Percentiles rank a stretch among this genome's conserved stretches.
Conservation (phyloP, 2,113 vertebrate genomes). For the Indri indri region DNA sequence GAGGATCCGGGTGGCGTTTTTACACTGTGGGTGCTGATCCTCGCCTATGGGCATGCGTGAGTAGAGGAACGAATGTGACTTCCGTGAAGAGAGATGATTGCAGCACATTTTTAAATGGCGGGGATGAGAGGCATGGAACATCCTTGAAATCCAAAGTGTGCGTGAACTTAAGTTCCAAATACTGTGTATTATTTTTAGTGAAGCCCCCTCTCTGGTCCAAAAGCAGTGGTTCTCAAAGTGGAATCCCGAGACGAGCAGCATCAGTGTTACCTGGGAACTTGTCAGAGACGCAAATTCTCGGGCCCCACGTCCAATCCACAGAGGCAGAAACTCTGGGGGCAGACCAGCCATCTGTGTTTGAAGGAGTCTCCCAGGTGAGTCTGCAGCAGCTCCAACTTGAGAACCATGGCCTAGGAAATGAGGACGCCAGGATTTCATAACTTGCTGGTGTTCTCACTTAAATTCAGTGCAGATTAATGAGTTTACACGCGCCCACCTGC, state of each 20-base stretch:
- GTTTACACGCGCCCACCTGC: background rate
- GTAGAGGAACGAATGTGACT: background rate
- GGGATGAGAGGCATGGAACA: background rate
- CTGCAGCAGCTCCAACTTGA: background rate
- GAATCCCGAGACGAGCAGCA: background rate
- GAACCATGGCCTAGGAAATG: background rate
- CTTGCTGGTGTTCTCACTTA: background rate
- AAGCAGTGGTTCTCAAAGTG: background rate
- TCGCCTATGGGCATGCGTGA: accelerated
- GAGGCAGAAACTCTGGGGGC: background rate
- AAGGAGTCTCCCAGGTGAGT: background rate
- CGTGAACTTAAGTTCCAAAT: background rate
- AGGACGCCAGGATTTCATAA: background rate
- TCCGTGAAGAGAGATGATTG: background rate
- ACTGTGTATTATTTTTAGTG: background rate
- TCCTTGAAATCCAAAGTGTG: background rate
- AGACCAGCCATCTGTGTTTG: background rate
- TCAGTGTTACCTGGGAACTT: background rate
- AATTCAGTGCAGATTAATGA: background rate
- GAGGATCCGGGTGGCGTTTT: background rate
- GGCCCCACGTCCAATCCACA: background rate
- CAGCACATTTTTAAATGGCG: background rate
- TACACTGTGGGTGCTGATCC: too few relatives aligned
- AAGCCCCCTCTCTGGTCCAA: background rate
- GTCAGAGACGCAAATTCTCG: background rate